phyloP scores from a whole-genome alignment of 2,888 invertebrate genomes.

The Rotaria sp. region DNA sequence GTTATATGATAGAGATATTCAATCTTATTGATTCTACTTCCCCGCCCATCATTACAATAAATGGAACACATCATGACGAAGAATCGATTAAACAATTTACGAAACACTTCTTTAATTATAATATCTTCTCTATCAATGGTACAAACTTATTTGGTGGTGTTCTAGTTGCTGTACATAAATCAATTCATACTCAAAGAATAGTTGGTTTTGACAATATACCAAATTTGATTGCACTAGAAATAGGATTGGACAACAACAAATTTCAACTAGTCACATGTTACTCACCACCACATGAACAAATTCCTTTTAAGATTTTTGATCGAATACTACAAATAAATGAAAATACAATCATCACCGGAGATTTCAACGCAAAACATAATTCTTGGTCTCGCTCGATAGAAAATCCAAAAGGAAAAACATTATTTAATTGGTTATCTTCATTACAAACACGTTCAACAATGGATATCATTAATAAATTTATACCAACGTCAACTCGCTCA shows the following conservation, averaged over 20 bases:
- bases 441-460: not conserved
- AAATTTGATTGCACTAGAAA: not conserved
- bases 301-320: not conserved
- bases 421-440: conserved; percentile 1
- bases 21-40: not conserved
- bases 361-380: not conserved
- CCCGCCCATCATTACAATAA: not conserved
- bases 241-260: not conserved
- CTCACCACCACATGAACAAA: not conserved
- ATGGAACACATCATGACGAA: conserved; percentile 9
- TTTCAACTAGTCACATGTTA: conserved; percentile 4
- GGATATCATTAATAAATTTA: not conserved
- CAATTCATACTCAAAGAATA: not conserved
- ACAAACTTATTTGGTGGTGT: not conserved
- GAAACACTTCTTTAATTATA: not conserved
- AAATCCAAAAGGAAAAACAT: not conserved
- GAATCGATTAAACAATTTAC: not conserved
- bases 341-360: not conserved
- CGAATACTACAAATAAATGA: not conserved
- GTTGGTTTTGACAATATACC: not conserved
- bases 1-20: not conserved
- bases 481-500: not conserved
- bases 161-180: not conserved
- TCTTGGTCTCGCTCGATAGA: not conserved
- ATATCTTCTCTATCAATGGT: not conserved